Evolutionary conservation across 2,113 vertebrate genomes (phyloP).

Genomic region (Amphilophus citrinellus): DNA sequence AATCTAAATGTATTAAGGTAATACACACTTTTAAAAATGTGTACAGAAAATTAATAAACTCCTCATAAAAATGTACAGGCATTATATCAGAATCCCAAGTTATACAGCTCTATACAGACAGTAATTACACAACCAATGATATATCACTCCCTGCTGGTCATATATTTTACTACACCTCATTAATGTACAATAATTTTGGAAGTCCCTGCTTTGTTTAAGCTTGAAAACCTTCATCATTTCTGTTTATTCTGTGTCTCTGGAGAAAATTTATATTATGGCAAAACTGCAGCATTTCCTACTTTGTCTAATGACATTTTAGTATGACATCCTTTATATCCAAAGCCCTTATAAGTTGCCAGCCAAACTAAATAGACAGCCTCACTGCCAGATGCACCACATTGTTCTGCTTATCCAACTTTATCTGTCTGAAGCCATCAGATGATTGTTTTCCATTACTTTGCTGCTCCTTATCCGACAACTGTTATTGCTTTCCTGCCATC

Average conservation of each 20-base stretch:
- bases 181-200: not conserved
- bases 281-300: slow-evolving; percentile 23
- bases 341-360: not conserved
- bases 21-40: not conserved
- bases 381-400: slow-evolving; percentile 52
- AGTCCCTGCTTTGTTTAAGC: not conserved
- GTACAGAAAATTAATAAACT: not conserved
- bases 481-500: slow-evolving; percentile 65
- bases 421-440: slow-evolving; percentile 49
- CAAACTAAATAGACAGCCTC: slow-evolving; percentile 42
- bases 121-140: slow-evolving; percentile 10
- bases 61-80: not conserved
- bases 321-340: slow-evolving; percentile 8
- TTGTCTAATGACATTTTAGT: not conserved
- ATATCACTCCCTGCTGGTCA: slow-evolving; percentile 68
- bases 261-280: slow-evolving; percentile 1
- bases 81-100: slow-evolving; percentile 2
- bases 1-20: not conserved
- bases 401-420: slow-evolving; percentile 59
- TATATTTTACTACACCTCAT: slow-evolving; percentile 23
- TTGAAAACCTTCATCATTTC: not conserved
- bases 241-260: not conserved
- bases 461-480: slow-evolving; percentile 66
- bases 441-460: slow-evolving; percentile 48
- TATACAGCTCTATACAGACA: not conserved